These are phyloP conservation scores for Strongylocentrotus purpuratus DNA, from an alignment of 35 echinoderm and acorn worm species.

Conservation along the genomic window DNA sequence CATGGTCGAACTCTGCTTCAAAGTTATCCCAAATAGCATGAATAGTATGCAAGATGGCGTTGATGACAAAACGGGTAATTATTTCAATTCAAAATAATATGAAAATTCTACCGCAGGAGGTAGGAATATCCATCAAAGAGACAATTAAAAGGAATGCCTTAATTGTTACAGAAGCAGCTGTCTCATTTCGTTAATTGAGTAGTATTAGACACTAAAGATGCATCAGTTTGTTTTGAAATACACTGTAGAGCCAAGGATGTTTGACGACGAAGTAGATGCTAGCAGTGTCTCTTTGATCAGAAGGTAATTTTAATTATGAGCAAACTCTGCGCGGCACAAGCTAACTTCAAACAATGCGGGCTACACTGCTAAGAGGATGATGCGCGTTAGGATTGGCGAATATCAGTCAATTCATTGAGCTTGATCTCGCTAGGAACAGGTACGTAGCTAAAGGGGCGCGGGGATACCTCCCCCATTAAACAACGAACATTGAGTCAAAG, in stretches of 20 bases:
- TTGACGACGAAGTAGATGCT: neutral
- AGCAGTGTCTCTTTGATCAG: neutral
- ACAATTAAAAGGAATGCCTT: neutral
- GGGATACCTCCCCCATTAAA: too few relatives aligned
- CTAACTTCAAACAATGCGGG: too few relatives aligned
- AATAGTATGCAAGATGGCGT: neutral
- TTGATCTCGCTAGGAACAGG: too few relatives aligned
- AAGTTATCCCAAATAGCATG: neutral
- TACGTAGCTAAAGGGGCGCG: too few relatives aligned
- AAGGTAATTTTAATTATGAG: neutral
- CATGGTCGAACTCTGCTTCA: neutral
- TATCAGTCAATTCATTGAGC: too few relatives aligned
- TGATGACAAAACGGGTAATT: too few relatives aligned
- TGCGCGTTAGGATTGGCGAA: too few relatives aligned
- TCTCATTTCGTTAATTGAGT: neutral
- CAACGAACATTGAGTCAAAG: too few relatives aligned
- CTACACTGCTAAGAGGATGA: too few relatives aligned
- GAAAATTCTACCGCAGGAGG: neutral
- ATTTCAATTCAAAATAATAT: neutral
- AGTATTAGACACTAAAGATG: too few relatives aligned
- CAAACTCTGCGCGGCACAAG: too few relatives aligned
- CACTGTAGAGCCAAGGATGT: neutral
- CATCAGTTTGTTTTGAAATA: neutral
- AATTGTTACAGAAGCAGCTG: neutral
- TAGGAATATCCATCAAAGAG: neutral